phyloP scores from a whole-genome alignment of 2,888 invertebrate species.

The Xylota segnis region DNA sequence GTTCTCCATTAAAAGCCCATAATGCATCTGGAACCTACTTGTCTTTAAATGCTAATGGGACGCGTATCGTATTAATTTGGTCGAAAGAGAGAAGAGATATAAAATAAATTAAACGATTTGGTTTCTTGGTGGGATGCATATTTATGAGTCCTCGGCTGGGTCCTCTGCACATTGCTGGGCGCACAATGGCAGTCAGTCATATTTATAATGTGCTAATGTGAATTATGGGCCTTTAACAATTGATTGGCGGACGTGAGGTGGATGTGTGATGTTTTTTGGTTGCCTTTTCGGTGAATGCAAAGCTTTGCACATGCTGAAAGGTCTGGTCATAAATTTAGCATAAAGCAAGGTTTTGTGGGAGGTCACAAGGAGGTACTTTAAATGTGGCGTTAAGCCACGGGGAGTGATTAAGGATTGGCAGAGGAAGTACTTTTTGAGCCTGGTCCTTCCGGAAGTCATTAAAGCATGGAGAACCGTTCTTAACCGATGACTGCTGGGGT shows the following conservation, averaged over 20 bases:
- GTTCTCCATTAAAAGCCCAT: constrained; percentile 48
- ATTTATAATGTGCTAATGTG: constrained; percentile 71
- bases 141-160: constrained; percentile 51
- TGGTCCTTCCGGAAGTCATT: constrained; percentile 30
- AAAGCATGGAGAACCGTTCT: neutral
- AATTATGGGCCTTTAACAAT: constrained; percentile 60
- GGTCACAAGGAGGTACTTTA: constrained; percentile 33
- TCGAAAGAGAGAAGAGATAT: neutral
- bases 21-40: constrained; percentile 53
- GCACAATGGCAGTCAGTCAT: constrained; percentile 41
- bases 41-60: constrained; percentile 50
- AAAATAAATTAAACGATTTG: constrained; percentile 55
- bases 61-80: constrained; percentile 21
- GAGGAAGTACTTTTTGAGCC: constrained; percentile 1
- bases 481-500: neutral
- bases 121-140: constrained; percentile 46
- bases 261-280: constrained; percentile 33
- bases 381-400: neutral
- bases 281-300: constrained; percentile 8
- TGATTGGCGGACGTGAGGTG: constrained; percentile 62
- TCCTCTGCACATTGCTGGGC: constrained; percentile 38
- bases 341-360: constrained; percentile 48
- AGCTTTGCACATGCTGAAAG: constrained; percentile 51
- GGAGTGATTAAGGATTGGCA: constrained; percentile 4
- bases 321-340: constrained; percentile 44